A percentile compares a stretch with the other conserved stretches of the same genome.
Conservation (phyloP, 2,797 vertebrate species). For the Melanotaenia maccullochi region DNA sequence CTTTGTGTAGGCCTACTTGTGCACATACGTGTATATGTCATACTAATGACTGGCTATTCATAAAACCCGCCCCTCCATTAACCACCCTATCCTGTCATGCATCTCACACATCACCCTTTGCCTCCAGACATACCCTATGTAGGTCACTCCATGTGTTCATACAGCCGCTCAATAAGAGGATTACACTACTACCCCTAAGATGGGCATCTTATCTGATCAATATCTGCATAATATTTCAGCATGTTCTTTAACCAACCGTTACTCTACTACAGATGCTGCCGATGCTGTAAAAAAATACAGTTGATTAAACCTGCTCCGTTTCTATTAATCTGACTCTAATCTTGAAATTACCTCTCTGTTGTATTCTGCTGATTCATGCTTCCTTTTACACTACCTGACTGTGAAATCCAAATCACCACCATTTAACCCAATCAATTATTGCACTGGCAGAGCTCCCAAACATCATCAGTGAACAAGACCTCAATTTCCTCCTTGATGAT, state of each 20-base stretch:
- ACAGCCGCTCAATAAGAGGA: conserved; percentile 68
- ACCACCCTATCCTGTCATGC: conserved; percentile 26
- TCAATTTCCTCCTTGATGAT: conserved; percentile 26
- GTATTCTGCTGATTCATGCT: conserved; percentile 44
- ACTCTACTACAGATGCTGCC: not conserved
- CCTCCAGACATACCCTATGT: conserved; percentile 68
- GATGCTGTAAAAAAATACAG: not conserved
- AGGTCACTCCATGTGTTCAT: conserved; percentile 70
- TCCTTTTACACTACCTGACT: conserved; percentile 17
- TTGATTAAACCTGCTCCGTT: conserved; percentile 9
- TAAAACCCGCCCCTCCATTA: conserved; percentile 5
- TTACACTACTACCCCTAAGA: conserved; percentile 64
- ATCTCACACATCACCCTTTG: conserved; percentile 58
- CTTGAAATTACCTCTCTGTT: not conserved
- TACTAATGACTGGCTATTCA: conserved; percentile 20
- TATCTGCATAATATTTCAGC: conserved; percentile 39
- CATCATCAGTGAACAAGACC: conserved; percentile 18
- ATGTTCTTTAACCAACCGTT: conserved; percentile 8
- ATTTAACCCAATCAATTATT: conserved; percentile 25
- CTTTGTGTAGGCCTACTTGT: not conserved
- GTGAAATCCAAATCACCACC: conserved; percentile 23
- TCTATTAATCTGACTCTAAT: not conserved
- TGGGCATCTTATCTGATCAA: conserved; percentile 48
- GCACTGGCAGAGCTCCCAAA: conserved; percentile 13
- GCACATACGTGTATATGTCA: not conserved